These are phyloP conservation scores for Cariama cristata DNA, from an alignment of 2,113 vertebrate genomes.

Conservation along the genomic window DNA sequence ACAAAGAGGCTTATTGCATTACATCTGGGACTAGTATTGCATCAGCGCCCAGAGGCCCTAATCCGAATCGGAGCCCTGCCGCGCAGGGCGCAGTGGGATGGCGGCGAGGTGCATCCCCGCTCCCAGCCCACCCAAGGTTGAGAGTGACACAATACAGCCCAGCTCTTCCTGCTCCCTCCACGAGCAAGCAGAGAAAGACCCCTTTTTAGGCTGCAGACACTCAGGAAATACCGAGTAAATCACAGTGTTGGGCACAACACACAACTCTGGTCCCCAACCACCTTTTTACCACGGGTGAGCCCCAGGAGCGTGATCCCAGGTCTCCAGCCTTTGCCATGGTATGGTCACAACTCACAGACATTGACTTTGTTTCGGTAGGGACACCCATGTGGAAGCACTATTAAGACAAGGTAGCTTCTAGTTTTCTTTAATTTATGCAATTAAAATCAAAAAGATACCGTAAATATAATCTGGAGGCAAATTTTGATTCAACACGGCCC, in stretches of 20 bases:
- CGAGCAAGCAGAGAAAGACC: neutral
- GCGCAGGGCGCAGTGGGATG: accelerated
- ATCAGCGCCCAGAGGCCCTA: conserved; percentile 23
- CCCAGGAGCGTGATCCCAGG: neutral
- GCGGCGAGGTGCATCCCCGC: accelerated
- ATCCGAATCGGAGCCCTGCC: neutral
- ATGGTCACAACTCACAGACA: accelerated
- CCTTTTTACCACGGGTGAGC: accelerated
- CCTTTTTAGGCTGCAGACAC: neutral
- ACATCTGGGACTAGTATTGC: conserved; percentile 28
- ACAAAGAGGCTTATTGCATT: conserved; percentile 56
- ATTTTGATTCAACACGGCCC: accelerated
- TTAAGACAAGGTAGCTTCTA: neutral
- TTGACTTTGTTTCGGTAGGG: accelerated
- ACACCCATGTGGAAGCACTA: accelerated
- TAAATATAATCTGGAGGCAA: neutral
- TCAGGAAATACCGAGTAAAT: neutral
- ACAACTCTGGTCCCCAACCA: accelerated
- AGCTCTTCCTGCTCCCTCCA: neutral
- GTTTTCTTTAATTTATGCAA: neutral
- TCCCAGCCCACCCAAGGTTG: neutral
- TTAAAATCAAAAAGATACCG: neutral
- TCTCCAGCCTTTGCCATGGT: neutral
- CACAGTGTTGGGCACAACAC: accelerated
- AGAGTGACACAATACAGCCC: neutral